phyloP scores from a whole-genome alignment of 92 coral and sea anemone genomes.

The Porites cylindrica region DNA sequence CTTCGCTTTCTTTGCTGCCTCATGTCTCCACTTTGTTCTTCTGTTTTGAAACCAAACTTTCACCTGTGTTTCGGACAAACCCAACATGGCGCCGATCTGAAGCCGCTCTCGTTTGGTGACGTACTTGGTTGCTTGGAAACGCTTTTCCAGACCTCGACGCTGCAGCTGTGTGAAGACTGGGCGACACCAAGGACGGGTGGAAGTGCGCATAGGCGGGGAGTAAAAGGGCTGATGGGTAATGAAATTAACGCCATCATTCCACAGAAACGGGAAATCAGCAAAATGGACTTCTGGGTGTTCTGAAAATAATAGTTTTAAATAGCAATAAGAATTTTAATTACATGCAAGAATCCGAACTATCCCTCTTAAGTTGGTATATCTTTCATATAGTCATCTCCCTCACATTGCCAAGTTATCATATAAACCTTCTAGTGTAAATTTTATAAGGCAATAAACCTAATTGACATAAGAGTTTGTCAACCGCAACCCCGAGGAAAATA shows the following conservation, averaged over 20 bases:
- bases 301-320: not conserved
- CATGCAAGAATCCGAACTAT: not conserved
- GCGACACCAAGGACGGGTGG: conserved; percentile 78
- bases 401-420: too few relatives aligned
- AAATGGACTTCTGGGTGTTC: conserved; percentile 8
- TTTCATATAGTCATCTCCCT: too few relatives aligned
- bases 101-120: conserved; percentile 93
- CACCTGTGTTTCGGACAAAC: conserved; percentile 93
- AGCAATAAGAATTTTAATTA: not conserved
- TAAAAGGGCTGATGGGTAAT: conserved; percentile 14
- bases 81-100: conserved; percentile 93
- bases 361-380: too few relatives aligned
- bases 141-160: conserved; percentile 91
- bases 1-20: conserved; percentile 52
- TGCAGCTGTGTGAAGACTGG: conserved; percentile 97
- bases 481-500: too few relatives aligned
- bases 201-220: conserved; percentile 33
- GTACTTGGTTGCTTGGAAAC: conserved; percentile 88
- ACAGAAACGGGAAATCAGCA: not conserved
- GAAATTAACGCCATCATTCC: conserved; percentile 11
- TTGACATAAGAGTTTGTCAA: too few relatives aligned
- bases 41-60: conserved; percentile 99
- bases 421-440: too few relatives aligned
- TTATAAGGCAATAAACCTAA: too few relatives aligned
- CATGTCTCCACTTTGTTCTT: conserved; percentile 93